These are phyloP conservation scores for Drosophila sulfurigaster DNA, from an alignment of 1,140 invertebrate genomes.

Conservation along the genomic window DNA sequence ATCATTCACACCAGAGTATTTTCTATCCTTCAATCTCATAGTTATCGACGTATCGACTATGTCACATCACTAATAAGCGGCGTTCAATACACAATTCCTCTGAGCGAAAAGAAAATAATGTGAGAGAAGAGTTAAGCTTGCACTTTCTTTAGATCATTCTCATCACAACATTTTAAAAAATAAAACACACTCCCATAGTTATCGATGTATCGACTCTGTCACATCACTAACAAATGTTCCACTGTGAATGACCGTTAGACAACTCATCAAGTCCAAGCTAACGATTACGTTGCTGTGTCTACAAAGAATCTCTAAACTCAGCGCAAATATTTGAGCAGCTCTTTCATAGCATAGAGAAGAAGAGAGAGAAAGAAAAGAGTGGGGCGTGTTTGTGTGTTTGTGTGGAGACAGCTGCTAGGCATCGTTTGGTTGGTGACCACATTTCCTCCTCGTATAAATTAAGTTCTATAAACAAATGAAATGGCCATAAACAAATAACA, in stretches of 20 bases:
- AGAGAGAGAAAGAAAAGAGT: background rate
- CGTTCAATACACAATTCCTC: no score
- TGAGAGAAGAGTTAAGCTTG: no score
- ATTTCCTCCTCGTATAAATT: slow-evolving; percentile 48
- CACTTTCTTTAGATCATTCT: no score
- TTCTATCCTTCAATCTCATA: background rate
- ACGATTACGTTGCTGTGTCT: background rate
- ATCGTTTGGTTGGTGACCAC: slow-evolving; percentile 34
- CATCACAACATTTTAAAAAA: no score
- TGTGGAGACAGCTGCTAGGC: slow-evolving; percentile 22
- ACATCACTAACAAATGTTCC: background rate
- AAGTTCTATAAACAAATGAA: slow-evolving; percentile 76
- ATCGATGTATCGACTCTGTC: background rate
- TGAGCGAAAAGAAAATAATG: no score
- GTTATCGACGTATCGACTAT: background rate
- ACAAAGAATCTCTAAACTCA: slow-evolving; percentile 39
- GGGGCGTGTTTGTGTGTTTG: background rate
- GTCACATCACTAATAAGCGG: no score
- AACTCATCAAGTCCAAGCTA: background rate
- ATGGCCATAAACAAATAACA: slow-evolving; percentile 72
- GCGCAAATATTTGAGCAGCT: slow-evolving; percentile 64
- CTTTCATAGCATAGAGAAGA: slow-evolving; percentile 3
- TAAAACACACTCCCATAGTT: background rate
- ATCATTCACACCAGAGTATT: background rate
- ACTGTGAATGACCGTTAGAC: slow-evolving; percentile 13